Percentiles rank a stretch among this genome's conserved stretches.
These are phyloP conservation scores for Pristionchus japonicus DNA, from an alignment of 2,888 invertebrate species.

Conservation along the genomic window DNA sequence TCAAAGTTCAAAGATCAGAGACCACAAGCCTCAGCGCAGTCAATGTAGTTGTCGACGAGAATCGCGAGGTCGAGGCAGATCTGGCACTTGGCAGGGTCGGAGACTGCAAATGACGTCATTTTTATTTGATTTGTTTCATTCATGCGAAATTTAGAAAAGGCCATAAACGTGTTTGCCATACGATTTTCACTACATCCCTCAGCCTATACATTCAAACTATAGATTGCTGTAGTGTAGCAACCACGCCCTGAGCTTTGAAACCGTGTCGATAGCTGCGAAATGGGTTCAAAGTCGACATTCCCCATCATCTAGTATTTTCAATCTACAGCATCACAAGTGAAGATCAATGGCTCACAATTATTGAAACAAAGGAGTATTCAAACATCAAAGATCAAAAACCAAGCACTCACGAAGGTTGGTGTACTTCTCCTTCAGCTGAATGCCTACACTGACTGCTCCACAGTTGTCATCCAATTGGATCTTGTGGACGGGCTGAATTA, in stretches of 20 bases:
- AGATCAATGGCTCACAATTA: too few relatives aligned
- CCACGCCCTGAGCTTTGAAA: too few relatives aligned
- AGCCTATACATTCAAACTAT: too few relatives aligned
- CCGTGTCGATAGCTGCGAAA: too few relatives aligned
- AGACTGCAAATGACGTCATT: not conserved
- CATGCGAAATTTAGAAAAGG: too few relatives aligned
- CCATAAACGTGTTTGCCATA: too few relatives aligned
- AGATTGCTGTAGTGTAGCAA: too few relatives aligned
- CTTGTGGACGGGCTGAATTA: not conserved
- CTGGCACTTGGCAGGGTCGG: slow-evolving; percentile 74
- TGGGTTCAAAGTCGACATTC: too few relatives aligned
- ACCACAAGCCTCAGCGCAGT: slow-evolving; percentile 76
- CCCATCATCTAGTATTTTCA: too few relatives aligned
- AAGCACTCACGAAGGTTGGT: not conserved
- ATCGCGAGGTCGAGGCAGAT: slow-evolving; percentile 83
- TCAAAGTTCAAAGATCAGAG: slow-evolving; percentile 2
- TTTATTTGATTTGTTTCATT: not conserved
- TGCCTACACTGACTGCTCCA: not conserved
- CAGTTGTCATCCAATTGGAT: slow-evolving; percentile 9
- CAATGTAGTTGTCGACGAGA: slow-evolving; percentile 90
- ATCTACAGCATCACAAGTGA: too few relatives aligned
- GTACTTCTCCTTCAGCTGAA: not conserved
- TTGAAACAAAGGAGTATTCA: too few relatives aligned
- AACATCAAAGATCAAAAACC: not conserved
- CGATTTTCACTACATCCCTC: too few relatives aligned